Base-by-base conservation (phyloP, 2,113 vertebrate species). In the Colius striatus region DNA sequence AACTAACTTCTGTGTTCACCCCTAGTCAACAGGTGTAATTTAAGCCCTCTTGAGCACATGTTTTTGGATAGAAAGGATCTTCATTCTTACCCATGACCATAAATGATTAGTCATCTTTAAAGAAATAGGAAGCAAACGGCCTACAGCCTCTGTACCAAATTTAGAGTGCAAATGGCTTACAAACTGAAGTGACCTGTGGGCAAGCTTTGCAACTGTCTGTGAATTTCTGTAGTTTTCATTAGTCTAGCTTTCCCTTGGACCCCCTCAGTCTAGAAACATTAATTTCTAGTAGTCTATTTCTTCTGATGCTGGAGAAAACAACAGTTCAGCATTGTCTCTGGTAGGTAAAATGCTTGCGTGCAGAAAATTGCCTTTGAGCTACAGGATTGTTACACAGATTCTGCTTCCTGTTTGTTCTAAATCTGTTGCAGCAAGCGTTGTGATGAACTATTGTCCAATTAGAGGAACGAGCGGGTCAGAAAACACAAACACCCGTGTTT, bases 391-490 rank as follows among this genome's bases (percentile, higher is more conserved):
- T 51, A 51, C 87, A 12, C 74, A 30, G 75, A 3, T 38, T 53
- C 72, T 54, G 30, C 43, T 70, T 83, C 17, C 85, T 75, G 61
- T 23, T 45, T 60, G 76, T 25, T 30, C 57, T 34, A 41, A 12
- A 30, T 36, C 34, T 48, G 70, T 60, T 43, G 60, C 86, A 87
- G 84, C 78, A 17, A 36, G 6, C 70, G 7, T 29, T 14, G 68
- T 3, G 57, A 26, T 47, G 67, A 89, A 1, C 67, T 77, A 5
- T n/a, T 0, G 57, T 45, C 6, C 16, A 10, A n/a, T 11, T 20
- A 11, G 36, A 18, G 62, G 36, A 53, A 45, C 1, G 0, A 78
- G 75, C 3, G 0, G 34, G 19, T 57, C 2, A 2, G 70, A 74
- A 91, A 57, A 58, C 26, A 16, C 6, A 23, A 30, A 1, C 47